phyloP scores from a whole-genome alignment of 2,113 vertebrate genomes.

The Bos javanicus region DNA sequence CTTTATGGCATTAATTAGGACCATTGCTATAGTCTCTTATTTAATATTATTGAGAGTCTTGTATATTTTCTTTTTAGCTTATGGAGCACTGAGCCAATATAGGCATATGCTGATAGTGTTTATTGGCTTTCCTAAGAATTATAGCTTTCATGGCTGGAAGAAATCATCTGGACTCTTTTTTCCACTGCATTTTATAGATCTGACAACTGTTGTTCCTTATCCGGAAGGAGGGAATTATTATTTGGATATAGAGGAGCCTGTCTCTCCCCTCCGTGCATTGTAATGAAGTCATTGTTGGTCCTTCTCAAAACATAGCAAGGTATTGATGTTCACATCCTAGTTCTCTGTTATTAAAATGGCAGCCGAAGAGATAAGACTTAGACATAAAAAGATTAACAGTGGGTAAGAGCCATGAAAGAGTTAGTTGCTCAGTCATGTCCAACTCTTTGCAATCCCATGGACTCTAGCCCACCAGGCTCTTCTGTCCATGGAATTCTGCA shows the following conservation, averaged over 20 bases:
- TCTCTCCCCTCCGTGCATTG: neutral
- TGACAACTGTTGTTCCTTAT: neutral
- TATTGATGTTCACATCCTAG: neutral
- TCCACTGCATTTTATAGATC: neutral
- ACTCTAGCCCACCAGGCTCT: neutral
- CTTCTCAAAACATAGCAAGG: neutral
- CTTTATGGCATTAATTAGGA: constrained; percentile 22
- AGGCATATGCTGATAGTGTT: neutral
- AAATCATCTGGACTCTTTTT: constrained; percentile 6
- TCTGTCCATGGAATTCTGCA: neutral
- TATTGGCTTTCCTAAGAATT: neutral
- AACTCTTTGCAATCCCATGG: neutral
- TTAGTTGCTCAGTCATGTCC: neutral
- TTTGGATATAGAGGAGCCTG: neutral
- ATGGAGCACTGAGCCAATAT: neutral
- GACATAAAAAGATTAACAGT: neutral
- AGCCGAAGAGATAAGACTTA: constrained; percentile 18
- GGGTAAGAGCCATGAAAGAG: neutral
- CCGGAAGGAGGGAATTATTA: neutral
- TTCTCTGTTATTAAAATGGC: neutral
- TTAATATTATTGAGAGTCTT: neutral
- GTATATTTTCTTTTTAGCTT: constrained; percentile 12
- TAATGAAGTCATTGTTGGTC: neutral
- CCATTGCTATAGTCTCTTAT: neutral
- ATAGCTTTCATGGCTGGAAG: neutral